Evolutionary conservation across 2,797 vertebrate species (phyloP).

Genomic region (Telmatherina bonti): DNA sequence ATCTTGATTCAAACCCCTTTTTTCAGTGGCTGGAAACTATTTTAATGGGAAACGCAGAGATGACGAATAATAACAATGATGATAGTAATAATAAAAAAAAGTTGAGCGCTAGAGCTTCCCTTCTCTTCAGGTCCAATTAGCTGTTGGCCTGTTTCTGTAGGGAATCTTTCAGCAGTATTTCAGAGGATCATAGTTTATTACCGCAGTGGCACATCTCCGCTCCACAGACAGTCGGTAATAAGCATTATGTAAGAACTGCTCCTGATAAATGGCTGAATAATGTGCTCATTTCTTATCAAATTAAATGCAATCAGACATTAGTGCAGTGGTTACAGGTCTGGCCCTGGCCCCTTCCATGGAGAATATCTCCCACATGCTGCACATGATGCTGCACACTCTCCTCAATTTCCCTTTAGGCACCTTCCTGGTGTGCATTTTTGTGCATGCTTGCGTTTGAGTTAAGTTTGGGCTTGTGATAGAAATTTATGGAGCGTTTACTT

Average conservation of each 20-base stretch:
- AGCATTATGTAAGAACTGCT: conserved; percentile 63
- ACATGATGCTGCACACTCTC: conserved; percentile 41
- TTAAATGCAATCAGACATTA: conserved; percentile 67
- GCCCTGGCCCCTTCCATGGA: conserved; percentile 44
- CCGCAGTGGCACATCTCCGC: conserved; percentile 40
- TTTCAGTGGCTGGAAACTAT: conserved; percentile 81
- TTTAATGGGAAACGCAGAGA: conserved; percentile 81
- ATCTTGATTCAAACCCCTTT: conserved; percentile 68
- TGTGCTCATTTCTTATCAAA: conserved; percentile 68
- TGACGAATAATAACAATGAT: conserved; percentile 54
- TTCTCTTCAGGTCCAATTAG: conserved; percentile 74
- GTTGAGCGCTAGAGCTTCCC: conserved; percentile 56
- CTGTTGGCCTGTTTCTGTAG: conserved; percentile 61
- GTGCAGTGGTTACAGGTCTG: conserved; percentile 55
- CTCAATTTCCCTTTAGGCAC: conserved; percentile 14
- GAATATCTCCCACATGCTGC: conserved; percentile 65
- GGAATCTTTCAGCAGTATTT: conserved; percentile 65
- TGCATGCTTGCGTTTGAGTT: conserved; percentile 11
- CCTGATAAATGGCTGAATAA: conserved; percentile 66
- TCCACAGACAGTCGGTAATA: conserved; percentile 45
- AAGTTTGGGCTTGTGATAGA: conserved; percentile 27
- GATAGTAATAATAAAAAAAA: conserved; percentile 46
- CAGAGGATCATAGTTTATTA: conserved; percentile 56
- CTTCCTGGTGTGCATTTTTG: conserved; percentile 40
- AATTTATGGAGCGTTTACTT: conserved; percentile 26